These are phyloP conservation scores for Pampusana beccarii DNA, from an alignment of 2,113 vertebrate genomes.

Conservation along the genomic window DNA sequence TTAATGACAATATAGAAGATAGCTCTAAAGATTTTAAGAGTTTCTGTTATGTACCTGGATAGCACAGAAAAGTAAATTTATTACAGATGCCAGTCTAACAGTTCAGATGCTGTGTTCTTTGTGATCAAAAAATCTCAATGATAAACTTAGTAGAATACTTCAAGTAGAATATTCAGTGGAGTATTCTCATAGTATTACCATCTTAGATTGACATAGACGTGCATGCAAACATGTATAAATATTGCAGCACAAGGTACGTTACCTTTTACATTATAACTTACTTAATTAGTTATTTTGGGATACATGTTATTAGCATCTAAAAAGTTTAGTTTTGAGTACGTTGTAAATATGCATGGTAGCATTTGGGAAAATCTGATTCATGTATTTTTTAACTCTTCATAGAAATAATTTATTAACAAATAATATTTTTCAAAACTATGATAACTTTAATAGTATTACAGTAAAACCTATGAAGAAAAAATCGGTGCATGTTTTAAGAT, in stretches of 20 bases:
- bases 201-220: neutral
- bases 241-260: neutral
- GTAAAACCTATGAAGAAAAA: neutral
- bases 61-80: neutral
- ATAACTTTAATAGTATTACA: neutral
- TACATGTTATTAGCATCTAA: neutral
- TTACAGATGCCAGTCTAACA: neutral
- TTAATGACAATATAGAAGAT: neutral
- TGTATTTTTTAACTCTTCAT: neutral
- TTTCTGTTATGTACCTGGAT: neutral
- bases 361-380: neutral
- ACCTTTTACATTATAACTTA: neutral
- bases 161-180: neutral
- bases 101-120: neutral
- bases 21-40: neutral
- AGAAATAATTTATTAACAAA: neutral
- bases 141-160: neutral
- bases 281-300: neutral
- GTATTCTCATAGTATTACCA: neutral
- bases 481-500: neutral
- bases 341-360: neutral
- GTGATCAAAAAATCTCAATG: neutral
- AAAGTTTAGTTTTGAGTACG: neutral
- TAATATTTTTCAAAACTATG: neutral
- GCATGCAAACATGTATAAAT: neutral